Evolutionary conservation across 2,888 invertebrate species (phyloP), one percentile per base, ranked within the genome.

Genomic region (Gymnoscelis rufifasciata): DNA sequence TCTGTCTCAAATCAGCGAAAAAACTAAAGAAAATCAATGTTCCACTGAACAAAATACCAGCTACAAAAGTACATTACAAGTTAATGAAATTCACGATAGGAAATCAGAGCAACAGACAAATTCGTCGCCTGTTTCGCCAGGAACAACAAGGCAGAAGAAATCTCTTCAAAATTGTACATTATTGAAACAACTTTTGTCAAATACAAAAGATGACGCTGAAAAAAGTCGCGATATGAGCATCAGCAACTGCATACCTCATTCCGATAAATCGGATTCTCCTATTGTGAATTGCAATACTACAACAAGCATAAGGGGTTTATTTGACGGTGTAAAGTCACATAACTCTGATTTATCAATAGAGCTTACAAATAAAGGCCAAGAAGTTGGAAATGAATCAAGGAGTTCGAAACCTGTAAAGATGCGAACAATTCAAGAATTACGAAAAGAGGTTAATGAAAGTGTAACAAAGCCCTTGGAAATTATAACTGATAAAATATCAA

Each of bases 391-490:
- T 58, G 70, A 72, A 44, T 57, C 55, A 38, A 62, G 43, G 35
- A 60, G 59, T 50, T 51, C 59, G 36, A 58, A 62, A 39, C 45
- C 51, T 13, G 50, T 59, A 37, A 74, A 68, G 56, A 47, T 62
- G 44, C 61, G 58, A 44, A 43, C 68, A 45, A 67, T 71, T 35
- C 76, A 77, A 53, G 75, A 78, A 39, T 54, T 74, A 48, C 60
- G 62, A 57, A 73, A 67, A 53, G 73, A 71, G 59, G 56, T 65
- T 12, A 72, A 65, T 60, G 81, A 83, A 50, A 79, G 63, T 62
- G 52, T 83, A 41, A 78, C 78, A 51, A 82, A 80, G 59, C 88
- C 89, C n/a, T 64, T 89, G 65, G 89, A 89, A 75, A 86, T 89
- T 37, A 77, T 86, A 49, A 70, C 81, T 51, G 84, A 87, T 45